Evolutionary conservation across 2,797 vertebrate genomes (phyloP).

Genomic region (Crocodylus rhombifer): DNA sequence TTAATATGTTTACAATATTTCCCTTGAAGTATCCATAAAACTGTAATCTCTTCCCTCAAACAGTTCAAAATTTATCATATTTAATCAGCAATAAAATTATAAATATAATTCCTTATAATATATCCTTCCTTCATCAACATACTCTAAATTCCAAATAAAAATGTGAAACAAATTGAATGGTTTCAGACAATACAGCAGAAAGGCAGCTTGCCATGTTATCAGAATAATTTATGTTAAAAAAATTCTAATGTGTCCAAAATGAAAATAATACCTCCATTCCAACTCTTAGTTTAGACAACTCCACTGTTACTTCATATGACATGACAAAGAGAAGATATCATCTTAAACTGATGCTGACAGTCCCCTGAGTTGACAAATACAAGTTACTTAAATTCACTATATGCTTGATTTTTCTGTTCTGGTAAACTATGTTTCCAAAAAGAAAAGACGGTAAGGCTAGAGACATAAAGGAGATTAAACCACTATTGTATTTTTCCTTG

Average conservation of each 20-base stretch:
- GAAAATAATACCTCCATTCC: conserved; percentile 70
- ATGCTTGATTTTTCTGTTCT: conserved; percentile 47
- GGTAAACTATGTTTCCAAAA: conserved; percentile 34
- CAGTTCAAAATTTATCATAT: conserved; percentile 64
- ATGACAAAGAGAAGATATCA: conserved; percentile 28
- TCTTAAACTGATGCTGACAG: conserved; percentile 36
- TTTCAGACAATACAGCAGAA: conserved; percentile 70
- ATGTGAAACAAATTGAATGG: conserved; percentile 43
- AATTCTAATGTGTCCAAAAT: conserved; percentile 68
- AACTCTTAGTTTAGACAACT: conserved; percentile 64
- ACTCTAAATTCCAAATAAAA: conserved; percentile 70
- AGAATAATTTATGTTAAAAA: conserved; percentile 79
- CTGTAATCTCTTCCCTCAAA: conserved; percentile 67
- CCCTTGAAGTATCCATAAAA: conserved; percentile 61
- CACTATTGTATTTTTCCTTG: conserved; percentile 65
- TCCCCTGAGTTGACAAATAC: conserved; percentile 17
- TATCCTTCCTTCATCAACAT: conserved; percentile 68
- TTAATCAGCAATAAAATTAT: conserved; percentile 72
- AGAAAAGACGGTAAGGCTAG: conserved; percentile 52
- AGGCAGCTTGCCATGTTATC: conserved; percentile 72
- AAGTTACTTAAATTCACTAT: background rate
- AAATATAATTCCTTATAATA: conserved; percentile 60
- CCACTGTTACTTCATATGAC: conserved; percentile 36
- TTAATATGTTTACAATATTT: conserved; percentile 22
- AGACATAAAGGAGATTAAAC: conserved; percentile 55